Percentiles rank a stretch among this genome's conserved stretches.
These are phyloP conservation scores for Zosterops pallidus DNA, from an alignment of 2,113 vertebrate genomes.

Conservation along the genomic window DNA sequence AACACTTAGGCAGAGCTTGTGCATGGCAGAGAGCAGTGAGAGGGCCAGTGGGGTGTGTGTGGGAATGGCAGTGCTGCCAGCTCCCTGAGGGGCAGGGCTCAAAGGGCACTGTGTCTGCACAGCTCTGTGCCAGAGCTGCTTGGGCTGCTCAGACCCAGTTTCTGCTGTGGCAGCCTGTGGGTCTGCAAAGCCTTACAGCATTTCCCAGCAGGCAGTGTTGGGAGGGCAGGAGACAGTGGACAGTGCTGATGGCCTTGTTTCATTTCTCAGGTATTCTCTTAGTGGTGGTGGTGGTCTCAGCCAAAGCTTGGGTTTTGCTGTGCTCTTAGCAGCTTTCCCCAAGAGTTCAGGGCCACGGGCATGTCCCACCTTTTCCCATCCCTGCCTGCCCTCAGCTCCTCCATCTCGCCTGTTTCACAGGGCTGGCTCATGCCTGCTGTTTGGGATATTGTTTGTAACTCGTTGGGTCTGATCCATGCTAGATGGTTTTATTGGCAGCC, in stretches of 20 bases:
- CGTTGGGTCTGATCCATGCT: constrained; percentile 2
- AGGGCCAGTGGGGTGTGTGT: neutral
- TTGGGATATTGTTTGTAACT: neutral
- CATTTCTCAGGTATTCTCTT: neutral
- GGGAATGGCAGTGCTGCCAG: neutral
- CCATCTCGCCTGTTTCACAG: neutral
- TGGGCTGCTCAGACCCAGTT: neutral
- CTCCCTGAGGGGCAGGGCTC: neutral
- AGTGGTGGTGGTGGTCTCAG: neutral
- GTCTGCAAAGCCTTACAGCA: neutral
- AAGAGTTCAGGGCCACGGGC: neutral
- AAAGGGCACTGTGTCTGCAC: neutral
- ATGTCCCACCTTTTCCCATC: neutral
- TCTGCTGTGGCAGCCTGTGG: neutral
- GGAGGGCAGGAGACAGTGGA: neutral
- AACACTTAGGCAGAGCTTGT: neutral
- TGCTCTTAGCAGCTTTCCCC: neutral
- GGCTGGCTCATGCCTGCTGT: neutral
- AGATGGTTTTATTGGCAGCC: constrained; percentile 39
- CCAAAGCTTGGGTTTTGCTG: neutral
- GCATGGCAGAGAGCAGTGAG: neutral
- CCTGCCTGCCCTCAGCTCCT: neutral
- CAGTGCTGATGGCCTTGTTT: neutral
- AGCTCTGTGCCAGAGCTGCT: neutral
- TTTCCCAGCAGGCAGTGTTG: rapidly evolving